phyloP scores from a whole-genome alignment of 2,113 vertebrate species.

The Antigone vipio region DNA sequence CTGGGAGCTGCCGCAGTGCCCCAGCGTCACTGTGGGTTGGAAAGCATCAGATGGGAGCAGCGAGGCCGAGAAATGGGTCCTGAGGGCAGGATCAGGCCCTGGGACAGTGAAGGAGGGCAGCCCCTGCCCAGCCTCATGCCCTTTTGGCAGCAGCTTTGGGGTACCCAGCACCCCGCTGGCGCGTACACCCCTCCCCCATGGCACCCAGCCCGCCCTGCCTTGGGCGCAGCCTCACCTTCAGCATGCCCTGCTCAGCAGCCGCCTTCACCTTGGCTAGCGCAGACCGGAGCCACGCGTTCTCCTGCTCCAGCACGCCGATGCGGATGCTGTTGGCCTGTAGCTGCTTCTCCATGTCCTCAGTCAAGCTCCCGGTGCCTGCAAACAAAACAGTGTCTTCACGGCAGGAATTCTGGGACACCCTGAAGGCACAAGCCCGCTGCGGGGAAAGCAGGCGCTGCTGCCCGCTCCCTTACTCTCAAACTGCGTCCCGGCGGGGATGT shows the following conservation, averaged over 20 bases:
- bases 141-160: neutral
- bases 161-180: fast-evolving
- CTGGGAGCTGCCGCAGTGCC: no score
- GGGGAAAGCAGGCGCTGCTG: neutral
- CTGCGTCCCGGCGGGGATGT: conserved; percentile 36
- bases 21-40: neutral
- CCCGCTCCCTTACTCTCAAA: conserved; percentile 79
- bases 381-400: fast-evolving
- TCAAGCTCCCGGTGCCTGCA: conserved; percentile 81
- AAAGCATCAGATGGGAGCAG: neutral
- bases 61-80: neutral
- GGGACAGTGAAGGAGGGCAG: neutral
- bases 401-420: neutral
- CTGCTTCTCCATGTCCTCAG: conserved; percentile 89
- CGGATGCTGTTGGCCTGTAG: conserved; percentile 85
- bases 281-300: conserved; percentile 75
- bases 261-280: conserved; percentile 79
- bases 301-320: conserved; percentile 83
- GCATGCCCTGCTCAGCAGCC: conserved; percentile 45
- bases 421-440: neutral
- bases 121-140: neutral
- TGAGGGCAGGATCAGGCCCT: neutral
- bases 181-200: fast-evolving
- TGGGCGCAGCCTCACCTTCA: conserved; percentile 65
- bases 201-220: neutral